Percentiles rank a stretch among this genome's conserved stretches.
These are phyloP conservation scores for Ridgeia piscesae DNA, from an alignment of 1,140 invertebrate genomes.

Conservation along the genomic window DNA sequence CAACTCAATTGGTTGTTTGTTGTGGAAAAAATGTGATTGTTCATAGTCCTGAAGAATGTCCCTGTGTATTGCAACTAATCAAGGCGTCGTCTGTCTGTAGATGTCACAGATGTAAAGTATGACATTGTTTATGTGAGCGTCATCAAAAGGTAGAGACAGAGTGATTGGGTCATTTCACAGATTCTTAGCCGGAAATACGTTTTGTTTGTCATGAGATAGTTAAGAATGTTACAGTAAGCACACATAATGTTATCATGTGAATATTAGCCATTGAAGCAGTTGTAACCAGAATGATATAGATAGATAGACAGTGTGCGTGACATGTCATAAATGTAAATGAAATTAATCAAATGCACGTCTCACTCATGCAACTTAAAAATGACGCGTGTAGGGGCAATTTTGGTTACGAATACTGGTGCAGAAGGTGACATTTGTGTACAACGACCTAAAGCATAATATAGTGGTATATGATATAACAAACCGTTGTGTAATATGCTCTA, in stretches of 20 bases:
- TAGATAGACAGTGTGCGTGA: background rate
- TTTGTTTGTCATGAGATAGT: too few species aligned
- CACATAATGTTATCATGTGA: background rate
- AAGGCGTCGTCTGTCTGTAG: too few species aligned
- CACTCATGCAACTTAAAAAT: background rate
- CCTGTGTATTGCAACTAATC: too few species aligned
- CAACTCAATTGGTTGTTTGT: too few species aligned
- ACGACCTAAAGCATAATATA: too few species aligned
- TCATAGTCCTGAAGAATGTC: too few species aligned
- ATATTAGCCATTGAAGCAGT: background rate
- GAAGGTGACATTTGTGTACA: too few species aligned
- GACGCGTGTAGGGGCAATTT: background rate
- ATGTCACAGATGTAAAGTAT: background rate
- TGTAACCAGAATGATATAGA: background rate
- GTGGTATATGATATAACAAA: too few species aligned
- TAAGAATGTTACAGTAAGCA: too few species aligned
- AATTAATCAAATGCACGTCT: background rate
- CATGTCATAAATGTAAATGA: background rate
- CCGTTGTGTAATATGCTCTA: too few species aligned
- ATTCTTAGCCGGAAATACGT: background rate
- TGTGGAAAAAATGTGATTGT: too few species aligned
- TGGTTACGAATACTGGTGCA: too few species aligned
- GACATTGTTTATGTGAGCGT: background rate
- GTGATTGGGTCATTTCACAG: background rate
- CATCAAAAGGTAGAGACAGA: background rate